These are phyloP conservation scores for Micropoecilia bifurca DNA, from an alignment of 2,797 vertebrate species.

Conservation along the genomic window DNA sequence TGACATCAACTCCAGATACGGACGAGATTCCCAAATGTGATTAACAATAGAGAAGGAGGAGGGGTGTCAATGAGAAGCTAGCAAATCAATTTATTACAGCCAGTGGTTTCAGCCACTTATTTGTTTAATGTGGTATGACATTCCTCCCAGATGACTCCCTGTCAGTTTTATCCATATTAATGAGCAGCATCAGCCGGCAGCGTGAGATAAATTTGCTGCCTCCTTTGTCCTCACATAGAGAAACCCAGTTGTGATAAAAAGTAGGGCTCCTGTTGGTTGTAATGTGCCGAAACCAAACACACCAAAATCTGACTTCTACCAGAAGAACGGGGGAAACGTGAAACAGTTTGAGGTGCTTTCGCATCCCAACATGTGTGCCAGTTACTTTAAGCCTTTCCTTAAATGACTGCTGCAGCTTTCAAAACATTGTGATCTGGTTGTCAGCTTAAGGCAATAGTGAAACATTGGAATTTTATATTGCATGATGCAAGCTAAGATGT, in stretches of 20 bases:
- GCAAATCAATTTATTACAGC: slow-evolving; percentile 74
- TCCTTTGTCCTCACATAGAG: not conserved
- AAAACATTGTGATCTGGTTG: not conserved
- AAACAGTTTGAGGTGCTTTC: not conserved
- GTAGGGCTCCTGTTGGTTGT: slow-evolving; percentile 48
- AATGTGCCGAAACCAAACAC: slow-evolving; percentile 27
- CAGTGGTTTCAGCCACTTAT: slow-evolving; percentile 74
- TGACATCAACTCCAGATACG: slow-evolving; percentile 42
- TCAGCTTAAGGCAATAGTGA: not conserved
- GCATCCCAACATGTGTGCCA: not conserved
- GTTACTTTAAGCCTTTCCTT: not conserved
- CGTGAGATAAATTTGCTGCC: not conserved
- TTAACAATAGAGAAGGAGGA: slow-evolving; percentile 44
- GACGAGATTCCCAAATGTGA: slow-evolving; percentile 63
- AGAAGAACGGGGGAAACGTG: slow-evolving; percentile 5
- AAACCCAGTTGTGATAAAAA: not conserved
- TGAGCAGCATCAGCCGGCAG: slow-evolving; percentile 8
- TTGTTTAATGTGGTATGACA: slow-evolving; percentile 78
- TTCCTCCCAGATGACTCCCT: slow-evolving; percentile 72
- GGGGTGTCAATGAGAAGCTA: slow-evolving; percentile 50
- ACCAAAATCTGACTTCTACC: slow-evolving; percentile 30
- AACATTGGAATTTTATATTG: not conserved
- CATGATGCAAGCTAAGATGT: not conserved
- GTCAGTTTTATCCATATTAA: slow-evolving; percentile 69
- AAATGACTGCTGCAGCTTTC: not conserved